Percentiles rank a stretch among this genome's conserved stretches.
Conservation (phyloP, 92 coral and sea anemone species). For the Palythoa heliodiscus region DNA sequence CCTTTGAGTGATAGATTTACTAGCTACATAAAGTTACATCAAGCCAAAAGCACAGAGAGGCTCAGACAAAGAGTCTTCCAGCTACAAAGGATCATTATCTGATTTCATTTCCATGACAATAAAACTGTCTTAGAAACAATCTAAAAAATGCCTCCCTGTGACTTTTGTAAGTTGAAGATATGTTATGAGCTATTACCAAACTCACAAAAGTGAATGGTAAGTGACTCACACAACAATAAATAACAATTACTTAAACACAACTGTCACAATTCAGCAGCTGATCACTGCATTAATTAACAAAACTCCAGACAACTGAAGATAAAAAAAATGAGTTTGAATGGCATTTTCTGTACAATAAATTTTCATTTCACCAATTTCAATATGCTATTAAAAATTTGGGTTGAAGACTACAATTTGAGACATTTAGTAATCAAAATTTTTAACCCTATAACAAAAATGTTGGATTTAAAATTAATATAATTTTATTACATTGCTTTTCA, state of each 20-base stretch:
- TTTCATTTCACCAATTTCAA: no score
- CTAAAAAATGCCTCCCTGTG: conserved; percentile 3
- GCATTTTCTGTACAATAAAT: background rate
- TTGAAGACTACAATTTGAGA: no score
- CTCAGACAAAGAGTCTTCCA: conserved; percentile 13
- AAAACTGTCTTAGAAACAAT: conserved; percentile 16
- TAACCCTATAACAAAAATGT: no score
- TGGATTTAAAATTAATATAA: no score
- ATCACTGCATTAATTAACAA: background rate
- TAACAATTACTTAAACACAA: background rate
- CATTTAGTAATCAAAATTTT: no score
- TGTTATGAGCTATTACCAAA: background rate
- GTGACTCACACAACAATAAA: background rate
- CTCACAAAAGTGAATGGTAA: background rate
- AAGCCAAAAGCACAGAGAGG: background rate
- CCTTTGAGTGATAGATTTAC: background rate
- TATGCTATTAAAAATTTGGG: no score
- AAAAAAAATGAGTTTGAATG: background rate
- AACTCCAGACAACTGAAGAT: background rate
- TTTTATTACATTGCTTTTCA: no score
- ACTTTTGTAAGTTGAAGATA: background rate
- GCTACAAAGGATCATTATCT: conserved; percentile 20
- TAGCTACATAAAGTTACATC: background rate
- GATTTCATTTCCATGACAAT: conserved; percentile 32
- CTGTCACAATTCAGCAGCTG: conserved; percentile 17